Percentiles rank a stretch among this genome's conserved stretches.
Evolutionary conservation across 2,888 invertebrate genomes (phyloP).

Genomic region (Nineta flava): DNA sequence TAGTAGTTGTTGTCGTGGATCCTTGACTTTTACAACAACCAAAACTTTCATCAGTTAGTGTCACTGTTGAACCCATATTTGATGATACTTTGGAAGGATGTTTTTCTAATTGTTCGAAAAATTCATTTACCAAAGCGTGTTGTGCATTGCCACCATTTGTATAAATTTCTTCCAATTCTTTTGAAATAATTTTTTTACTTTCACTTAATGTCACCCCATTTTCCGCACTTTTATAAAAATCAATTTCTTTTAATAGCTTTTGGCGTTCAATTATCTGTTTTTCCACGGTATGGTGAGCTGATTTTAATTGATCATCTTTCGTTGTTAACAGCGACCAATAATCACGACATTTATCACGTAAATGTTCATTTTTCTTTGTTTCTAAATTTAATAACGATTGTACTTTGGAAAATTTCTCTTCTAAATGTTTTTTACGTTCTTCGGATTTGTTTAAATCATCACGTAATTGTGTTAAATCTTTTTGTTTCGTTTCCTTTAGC

Average conservation of each 20-base stretch:
- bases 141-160: too few relatives aligned
- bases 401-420: constrained; percentile 1
- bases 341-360: neutral
- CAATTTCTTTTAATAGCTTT: neutral
- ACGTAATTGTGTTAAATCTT: neutral
- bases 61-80: too few relatives aligned
- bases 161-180: too few relatives aligned
- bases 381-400: neutral
- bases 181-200: too few relatives aligned
- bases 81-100: too few relatives aligned
- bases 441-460: neutral
- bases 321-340: neutral
- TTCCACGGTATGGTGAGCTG: neutral
- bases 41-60: too few relatives aligned
- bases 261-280: neutral
- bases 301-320: neutral
- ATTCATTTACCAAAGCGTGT: too few relatives aligned
- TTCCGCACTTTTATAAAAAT: neutral
- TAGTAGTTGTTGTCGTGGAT: too few relatives aligned
- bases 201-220: too few relatives aligned
- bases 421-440: neutral
- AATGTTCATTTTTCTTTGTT: neutral
- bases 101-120: too few relatives aligned
- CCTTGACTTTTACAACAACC: too few relatives aligned
- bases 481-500: neutral